phyloP scores from a whole-genome alignment of 2,888 invertebrate genomes.

The Eurytoma adleriae region DNA sequence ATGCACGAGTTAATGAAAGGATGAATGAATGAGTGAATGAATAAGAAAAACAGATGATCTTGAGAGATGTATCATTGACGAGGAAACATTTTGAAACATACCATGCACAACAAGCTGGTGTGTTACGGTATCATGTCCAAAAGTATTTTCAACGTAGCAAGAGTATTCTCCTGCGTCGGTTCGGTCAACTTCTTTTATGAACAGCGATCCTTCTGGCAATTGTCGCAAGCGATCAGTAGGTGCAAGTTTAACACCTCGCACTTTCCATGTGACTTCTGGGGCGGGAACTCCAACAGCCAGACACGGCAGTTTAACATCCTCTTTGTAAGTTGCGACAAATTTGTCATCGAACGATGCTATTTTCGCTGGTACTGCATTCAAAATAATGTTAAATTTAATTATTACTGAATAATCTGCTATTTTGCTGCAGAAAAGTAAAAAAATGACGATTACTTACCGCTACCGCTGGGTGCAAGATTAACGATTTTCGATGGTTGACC shows the following conservation, averaged over 20 bases:
- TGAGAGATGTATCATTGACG: too few relatives aligned
- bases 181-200: slow-evolving; percentile 91
- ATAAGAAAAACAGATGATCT: too few relatives aligned
- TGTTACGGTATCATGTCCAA: slow-evolving; percentile 94
- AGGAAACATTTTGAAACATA: slow-evolving; percentile 66
- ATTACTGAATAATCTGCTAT: neutral
- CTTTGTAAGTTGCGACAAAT: slow-evolving; percentile 94
- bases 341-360: slow-evolving; percentile 96
- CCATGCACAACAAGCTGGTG: slow-evolving; percentile 92
- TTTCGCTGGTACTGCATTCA: slow-evolving; percentile 88
- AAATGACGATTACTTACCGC: slow-evolving; percentile 78
- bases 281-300: slow-evolving; percentile 94
- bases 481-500: slow-evolving; percentile 93
- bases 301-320: slow-evolving; percentile 94
- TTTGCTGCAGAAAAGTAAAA: neutral
- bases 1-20: neutral
- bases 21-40: too few relatives aligned
- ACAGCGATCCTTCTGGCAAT: slow-evolving; percentile 92
- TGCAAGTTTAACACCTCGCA: slow-evolving; percentile 84
- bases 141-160: slow-evolving; percentile 94
- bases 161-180: slow-evolving; percentile 96
- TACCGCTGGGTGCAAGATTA: slow-evolving; percentile 88
- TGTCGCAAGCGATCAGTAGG: slow-evolving; percentile 89
- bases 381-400: neutral
- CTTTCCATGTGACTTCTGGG: slow-evolving; percentile 93